Percentiles rank a stretch among this genome's conserved stretches.
phyloP scores from a whole-genome alignment of 35 echinoderm and acorn worm species.

The Strongylocentrotus purpuratus region DNA sequence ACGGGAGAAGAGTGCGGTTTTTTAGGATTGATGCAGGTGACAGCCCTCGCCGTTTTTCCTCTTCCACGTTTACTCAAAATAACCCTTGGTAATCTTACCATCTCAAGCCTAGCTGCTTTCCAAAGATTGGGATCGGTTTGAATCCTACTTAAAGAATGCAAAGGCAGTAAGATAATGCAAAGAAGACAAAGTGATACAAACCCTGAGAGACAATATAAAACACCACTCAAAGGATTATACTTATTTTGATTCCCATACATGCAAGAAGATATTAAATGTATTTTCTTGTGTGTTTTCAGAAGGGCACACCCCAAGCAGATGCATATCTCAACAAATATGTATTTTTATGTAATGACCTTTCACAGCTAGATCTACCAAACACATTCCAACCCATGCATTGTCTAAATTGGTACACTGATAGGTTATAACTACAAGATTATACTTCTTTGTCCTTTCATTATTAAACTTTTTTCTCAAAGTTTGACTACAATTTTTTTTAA shows the following conservation, averaged over 20 bases:
- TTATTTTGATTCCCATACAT: neutral
- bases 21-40: slow-evolving; percentile 3
- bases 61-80: neutral
- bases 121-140: neutral
- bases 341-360: neutral
- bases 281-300: neutral
- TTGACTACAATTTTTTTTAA: no score
- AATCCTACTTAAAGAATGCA: neutral
- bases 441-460: no score
- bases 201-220: neutral
- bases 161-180: neutral
- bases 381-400: neutral
- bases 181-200: neutral
- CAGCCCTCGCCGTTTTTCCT: neutral
- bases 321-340: neutral
- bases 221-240: neutral
- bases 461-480: no score
- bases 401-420: no score
- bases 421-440: no score
- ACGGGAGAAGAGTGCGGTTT: neutral
- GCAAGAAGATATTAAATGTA: neutral
- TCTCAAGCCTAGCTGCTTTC: neutral
- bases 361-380: neutral
- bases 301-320: neutral
- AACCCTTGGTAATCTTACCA: slow-evolving; percentile 2